A percentile compares a stretch with the other conserved stretches of the same genome.
Conservation (phyloP, 2,797 vertebrate species). For the Malurus leucopterus region DNA sequence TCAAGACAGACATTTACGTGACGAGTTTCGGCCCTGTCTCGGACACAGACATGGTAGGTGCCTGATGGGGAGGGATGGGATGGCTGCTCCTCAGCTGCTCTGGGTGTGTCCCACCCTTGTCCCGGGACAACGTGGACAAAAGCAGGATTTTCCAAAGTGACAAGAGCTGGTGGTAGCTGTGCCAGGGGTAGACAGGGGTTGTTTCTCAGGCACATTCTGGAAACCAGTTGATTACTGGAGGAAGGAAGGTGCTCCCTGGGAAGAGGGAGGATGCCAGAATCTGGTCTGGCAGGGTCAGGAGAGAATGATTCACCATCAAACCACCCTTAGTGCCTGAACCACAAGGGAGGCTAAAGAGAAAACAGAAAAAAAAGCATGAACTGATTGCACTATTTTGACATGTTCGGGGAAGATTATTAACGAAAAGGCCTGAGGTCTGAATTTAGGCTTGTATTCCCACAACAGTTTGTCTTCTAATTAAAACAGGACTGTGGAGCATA, state of each 20-base stretch:
- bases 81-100: not conserved
- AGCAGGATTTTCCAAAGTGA: not conserved
- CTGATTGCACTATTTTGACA: conserved; percentile 1
- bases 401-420: conserved; percentile 22
- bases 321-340: not conserved
- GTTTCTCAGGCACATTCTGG: not conserved
- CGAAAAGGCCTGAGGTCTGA: conserved; percentile 48
- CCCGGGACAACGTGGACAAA: not conserved
- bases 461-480: conserved; percentile 63
- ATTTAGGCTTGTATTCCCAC: conserved; percentile 54
- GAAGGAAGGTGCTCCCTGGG: not conserved
- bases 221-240: not conserved
- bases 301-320: not conserved
- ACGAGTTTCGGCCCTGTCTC: conserved; percentile 97
- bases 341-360: not conserved
- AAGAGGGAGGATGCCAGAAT: not conserved
- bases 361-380: not conserved
- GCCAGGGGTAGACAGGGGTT: not conserved
- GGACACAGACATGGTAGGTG: conserved; percentile 96
- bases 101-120: fast-evolving
- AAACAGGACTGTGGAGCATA: conserved; percentile 44
- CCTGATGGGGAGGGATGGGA: not conserved
- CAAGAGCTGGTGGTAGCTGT: not conserved
- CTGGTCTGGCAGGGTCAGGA: not conserved
- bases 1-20: conserved; percentile 97